These are phyloP conservation scores for Scytalopus superciliaris DNA, from an alignment of 2,113 vertebrate genomes.

Conservation along the genomic window DNA sequence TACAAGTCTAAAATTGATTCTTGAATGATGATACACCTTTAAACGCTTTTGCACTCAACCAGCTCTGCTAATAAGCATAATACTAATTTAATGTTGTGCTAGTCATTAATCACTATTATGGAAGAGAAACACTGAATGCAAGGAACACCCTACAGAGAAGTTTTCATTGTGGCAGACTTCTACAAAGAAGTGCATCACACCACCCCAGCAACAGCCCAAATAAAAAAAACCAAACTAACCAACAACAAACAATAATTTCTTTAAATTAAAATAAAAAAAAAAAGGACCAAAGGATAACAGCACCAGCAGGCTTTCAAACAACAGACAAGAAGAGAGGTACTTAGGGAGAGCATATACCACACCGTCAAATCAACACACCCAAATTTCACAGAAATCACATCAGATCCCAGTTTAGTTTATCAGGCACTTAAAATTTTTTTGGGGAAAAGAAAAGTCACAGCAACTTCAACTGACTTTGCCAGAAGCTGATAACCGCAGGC, in stretches of 20 bases:
- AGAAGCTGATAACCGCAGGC: background rate
- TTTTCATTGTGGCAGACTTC: background rate
- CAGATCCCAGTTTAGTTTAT: background rate
- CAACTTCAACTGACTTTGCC: background rate
- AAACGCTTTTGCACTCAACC: background rate
- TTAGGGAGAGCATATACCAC: background rate
- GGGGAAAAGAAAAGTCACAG: background rate
- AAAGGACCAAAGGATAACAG: background rate
- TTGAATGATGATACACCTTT: background rate
- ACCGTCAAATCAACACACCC: background rate
- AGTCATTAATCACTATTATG: constrained; percentile 22
- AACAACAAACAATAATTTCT: background rate
- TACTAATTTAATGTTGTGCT: background rate
- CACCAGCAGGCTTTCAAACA: background rate
- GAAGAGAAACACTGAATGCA: background rate
- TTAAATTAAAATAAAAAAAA: background rate
- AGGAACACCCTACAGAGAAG: background rate
- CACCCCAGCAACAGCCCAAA: background rate
- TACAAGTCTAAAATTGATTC: background rate
- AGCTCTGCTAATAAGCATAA: constrained; percentile 11
- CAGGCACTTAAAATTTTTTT: background rate
- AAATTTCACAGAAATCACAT: background rate
- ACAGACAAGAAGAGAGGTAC: background rate
- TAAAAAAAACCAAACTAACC: background rate
- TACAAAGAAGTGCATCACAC: background rate